Percentiles rank a stretch among this genome's conserved stretches.
Evolutionary conservation across 2,113 vertebrate genomes (phyloP).

Genomic region (Oreochromis spilurus): DNA sequence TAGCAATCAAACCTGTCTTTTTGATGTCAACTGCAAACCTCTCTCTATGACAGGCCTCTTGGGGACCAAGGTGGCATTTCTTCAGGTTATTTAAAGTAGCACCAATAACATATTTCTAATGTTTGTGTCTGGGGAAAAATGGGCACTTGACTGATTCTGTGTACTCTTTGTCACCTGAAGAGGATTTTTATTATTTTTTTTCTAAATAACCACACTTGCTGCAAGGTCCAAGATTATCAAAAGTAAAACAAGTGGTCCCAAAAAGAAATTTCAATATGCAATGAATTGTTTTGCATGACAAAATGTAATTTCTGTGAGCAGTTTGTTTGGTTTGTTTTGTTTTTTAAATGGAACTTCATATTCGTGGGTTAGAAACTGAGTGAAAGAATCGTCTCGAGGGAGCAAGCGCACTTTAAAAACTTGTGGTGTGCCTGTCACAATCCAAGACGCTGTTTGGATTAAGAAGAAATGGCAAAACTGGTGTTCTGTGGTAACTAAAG

Average conservation of each 20-base stretch:
- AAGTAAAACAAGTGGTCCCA: conserved; percentile 35
- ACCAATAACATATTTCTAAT: conserved; percentile 33
- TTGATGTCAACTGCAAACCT: neutral
- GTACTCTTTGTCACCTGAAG: neutral
- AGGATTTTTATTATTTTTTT: neutral
- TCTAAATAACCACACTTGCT: neutral
- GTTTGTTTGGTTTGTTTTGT: conserved; percentile 12
- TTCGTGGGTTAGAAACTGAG: conserved; percentile 4
- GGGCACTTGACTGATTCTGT: conserved; percentile 34
- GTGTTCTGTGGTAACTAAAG: conserved; percentile 44
- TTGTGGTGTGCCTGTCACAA: conserved; percentile 46
- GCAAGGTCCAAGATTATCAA: conserved; percentile 31
- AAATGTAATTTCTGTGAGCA: conserved; percentile 25
- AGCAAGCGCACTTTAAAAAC: conserved; percentile 69
- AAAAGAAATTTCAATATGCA: conserved; percentile 64
- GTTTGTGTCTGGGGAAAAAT: conserved; percentile 18
- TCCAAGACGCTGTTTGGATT: conserved; percentile 32
- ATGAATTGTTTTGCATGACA: conserved; percentile 50
- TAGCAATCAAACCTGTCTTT: neutral
- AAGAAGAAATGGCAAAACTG: conserved; percentile 20
- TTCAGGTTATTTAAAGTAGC: conserved; percentile 41
- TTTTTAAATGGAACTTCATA: conserved; percentile 19
- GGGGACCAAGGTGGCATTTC: conserved; percentile 13
- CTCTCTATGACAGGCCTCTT: conserved; percentile 1
- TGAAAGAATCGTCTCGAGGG: conserved; percentile 19